A percentile compares a stretch with the other conserved stretches of the same genome.
Evolutionary conservation across 2,888 invertebrate genomes (phyloP).

Genomic region (Pemphredon lugubris): DNA sequence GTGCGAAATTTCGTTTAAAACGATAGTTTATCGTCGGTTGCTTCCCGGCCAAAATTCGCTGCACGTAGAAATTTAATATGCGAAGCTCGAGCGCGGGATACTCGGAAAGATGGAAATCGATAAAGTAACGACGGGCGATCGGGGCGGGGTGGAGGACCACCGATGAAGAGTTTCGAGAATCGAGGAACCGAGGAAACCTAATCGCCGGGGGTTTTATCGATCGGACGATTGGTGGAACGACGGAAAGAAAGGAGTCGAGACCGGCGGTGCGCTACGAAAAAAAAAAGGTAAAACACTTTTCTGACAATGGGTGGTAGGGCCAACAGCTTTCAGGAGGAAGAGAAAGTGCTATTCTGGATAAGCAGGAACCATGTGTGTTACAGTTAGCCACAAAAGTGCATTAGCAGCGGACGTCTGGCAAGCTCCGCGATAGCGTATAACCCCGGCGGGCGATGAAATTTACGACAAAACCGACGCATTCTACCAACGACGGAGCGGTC

Average conservation of each 20-base stretch:
- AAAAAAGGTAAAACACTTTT: constrained; percentile 45
- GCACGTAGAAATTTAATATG: too few species aligned
- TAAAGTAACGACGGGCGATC: not conserved
- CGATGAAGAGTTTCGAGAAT: constrained; percentile 22
- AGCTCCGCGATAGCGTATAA: constrained; percentile 41
- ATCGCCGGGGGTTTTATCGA: constrained; percentile 29
- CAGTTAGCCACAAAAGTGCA: constrained; percentile 59
- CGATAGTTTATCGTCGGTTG: not conserved
- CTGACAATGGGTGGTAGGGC: constrained; percentile 13
- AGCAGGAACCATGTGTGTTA: constrained; percentile 40
- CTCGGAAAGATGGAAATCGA: too few species aligned
- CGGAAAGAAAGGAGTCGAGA: constrained; percentile 18
- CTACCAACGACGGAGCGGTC: too few species aligned
- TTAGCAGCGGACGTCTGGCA: constrained; percentile 54
- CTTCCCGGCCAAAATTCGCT: too few species aligned
- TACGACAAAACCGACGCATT: too few species aligned
- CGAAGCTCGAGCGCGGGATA: too few species aligned
- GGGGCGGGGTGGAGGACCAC: constrained; percentile 1
- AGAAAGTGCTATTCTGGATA: constrained; percentile 56
- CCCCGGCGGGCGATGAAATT: constrained; percentile 10
- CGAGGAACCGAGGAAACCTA: constrained; percentile 6
- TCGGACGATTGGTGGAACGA: constrained; percentile 7
- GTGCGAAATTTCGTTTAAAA: not conserved
- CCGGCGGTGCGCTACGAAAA: constrained; percentile 9
- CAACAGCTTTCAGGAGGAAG: constrained; percentile 18